A percentile compares a stretch with the other conserved stretches of the same genome.
phyloP scores from a whole-genome alignment of 2,113 vertebrate genomes.

The Alces alces region DNA sequence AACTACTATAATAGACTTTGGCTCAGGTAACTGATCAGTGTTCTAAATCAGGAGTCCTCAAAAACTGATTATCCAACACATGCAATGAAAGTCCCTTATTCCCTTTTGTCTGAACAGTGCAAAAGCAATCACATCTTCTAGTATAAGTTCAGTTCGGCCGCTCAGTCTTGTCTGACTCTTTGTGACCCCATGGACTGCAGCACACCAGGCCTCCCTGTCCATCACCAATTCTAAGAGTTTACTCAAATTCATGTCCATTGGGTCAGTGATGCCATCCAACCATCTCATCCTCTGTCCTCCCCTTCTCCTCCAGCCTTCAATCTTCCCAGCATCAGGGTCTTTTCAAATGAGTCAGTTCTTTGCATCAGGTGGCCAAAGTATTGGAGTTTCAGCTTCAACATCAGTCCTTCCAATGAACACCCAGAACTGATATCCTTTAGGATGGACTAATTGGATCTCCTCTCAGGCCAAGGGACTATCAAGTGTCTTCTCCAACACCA shows the following conservation, averaged over 20 bases:
- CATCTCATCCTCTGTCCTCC: background rate
- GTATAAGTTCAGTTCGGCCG: background rate
- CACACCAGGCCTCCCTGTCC: accelerated
- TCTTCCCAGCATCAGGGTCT: background rate
- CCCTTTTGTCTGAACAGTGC: background rate
- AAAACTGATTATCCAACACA: background rate
- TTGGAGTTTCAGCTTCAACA: background rate
- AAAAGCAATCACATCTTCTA: background rate
- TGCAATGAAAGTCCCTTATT: background rate
- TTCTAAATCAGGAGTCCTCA: background rate
- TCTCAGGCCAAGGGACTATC: background rate
- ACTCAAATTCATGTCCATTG: background rate
- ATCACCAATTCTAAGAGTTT: accelerated
- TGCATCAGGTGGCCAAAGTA: background rate
- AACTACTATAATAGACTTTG: background rate
- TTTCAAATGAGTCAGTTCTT: background rate
- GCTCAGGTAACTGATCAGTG: background rate
- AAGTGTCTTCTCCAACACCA: background rate
- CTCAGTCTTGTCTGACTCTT: background rate
- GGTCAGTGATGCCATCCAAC: background rate
- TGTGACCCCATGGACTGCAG: background rate
- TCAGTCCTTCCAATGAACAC: background rate
- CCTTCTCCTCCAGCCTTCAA: accelerated
- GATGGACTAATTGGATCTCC: background rate
- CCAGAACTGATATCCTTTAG: background rate